Evolutionary conservation across 2,888 invertebrate genomes (phyloP).

Genomic region (Periphyllus acericola): DNA sequence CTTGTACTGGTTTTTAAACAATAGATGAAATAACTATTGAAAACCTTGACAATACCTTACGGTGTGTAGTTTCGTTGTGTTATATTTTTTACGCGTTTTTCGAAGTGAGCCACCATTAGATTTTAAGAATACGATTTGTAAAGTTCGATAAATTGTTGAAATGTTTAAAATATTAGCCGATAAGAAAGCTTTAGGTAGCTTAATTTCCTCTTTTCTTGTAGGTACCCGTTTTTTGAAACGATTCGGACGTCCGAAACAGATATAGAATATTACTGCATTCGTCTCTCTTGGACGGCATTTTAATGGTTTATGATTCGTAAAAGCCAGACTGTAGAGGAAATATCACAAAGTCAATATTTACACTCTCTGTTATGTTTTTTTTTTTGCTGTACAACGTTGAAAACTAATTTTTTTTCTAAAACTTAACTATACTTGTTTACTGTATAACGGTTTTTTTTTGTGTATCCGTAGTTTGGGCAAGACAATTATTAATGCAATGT

Average conservation of each 20-base stretch:
- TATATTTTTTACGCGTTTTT: too few species aligned
- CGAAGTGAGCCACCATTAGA: neutral
- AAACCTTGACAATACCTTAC: neutral
- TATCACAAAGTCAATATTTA: neutral
- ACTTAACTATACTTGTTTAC: too few species aligned
- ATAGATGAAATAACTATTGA: too few species aligned
- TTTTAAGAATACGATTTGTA: neutral
- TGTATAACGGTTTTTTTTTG: too few species aligned
- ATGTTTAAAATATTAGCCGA: neutral
- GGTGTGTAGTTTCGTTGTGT: neutral
- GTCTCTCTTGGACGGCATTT: neutral
- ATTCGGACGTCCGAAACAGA: constrained; percentile 38
- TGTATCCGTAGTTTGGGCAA: too few species aligned
- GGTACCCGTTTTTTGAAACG: neutral
- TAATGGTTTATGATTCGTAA: neutral
- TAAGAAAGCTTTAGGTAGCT: neutral
- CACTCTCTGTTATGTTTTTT: neutral
- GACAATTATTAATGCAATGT: too few species aligned
- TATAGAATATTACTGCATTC: neutral
- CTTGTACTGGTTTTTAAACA: too few species aligned
- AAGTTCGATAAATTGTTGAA: neutral
- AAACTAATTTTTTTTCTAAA: neutral
- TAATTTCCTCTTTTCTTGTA: neutral
- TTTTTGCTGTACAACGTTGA: neutral
- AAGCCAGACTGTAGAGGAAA: neutral